Percentiles rank a stretch among this genome's conserved stretches.
phyloP scores from a whole-genome alignment of 1,140 invertebrate genomes.

The Drosophila kurseongensis region DNA sequence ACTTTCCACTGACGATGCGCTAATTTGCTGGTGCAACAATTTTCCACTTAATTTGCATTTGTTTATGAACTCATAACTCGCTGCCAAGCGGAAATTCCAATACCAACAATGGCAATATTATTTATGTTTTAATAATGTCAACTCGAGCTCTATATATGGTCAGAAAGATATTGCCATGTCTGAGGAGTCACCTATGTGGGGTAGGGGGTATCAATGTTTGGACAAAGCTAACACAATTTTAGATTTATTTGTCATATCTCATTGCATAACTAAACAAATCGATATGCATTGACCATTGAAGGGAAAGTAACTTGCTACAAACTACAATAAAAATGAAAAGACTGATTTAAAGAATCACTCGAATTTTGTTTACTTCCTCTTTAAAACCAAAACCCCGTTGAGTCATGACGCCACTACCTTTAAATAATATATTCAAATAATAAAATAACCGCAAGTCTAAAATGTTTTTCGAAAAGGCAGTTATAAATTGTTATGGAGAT shows the following conservation, averaged over 20 bases:
- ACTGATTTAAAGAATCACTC: not conserved
- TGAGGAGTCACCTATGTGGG: not conserved
- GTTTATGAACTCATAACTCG: constrained; percentile 75
- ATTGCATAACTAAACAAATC: not conserved
- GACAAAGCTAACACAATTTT: not conserved
- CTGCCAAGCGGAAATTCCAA: constrained; percentile 70
- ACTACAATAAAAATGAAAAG: not conserved
- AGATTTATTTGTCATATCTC: constrained; percentile 7
- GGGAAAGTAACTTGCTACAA: not conserved
- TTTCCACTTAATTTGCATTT: constrained; percentile 78
- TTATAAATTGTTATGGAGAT: constrained; percentile 81
- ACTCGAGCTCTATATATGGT: constrained; percentile 55
- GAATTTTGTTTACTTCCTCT: not conserved
- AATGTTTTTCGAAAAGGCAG: constrained; percentile 61
- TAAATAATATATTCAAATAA: constrained; percentile 73
- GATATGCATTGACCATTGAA: not conserved
- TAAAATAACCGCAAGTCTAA: constrained; percentile 62
- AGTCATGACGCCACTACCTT: constrained; percentile 26
- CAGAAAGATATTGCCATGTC: constrained; percentile 4
- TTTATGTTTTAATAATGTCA: constrained; percentile 79
- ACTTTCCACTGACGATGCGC: constrained; percentile 62
- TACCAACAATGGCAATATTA: constrained; percentile 69
- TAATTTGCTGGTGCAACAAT: constrained; percentile 78
- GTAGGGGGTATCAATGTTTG: constrained; percentile 8
- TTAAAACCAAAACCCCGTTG: constrained; percentile 11